Conservation (phyloP, 2,888 invertebrate genomes). For the Nycteola revayana region DNA sequence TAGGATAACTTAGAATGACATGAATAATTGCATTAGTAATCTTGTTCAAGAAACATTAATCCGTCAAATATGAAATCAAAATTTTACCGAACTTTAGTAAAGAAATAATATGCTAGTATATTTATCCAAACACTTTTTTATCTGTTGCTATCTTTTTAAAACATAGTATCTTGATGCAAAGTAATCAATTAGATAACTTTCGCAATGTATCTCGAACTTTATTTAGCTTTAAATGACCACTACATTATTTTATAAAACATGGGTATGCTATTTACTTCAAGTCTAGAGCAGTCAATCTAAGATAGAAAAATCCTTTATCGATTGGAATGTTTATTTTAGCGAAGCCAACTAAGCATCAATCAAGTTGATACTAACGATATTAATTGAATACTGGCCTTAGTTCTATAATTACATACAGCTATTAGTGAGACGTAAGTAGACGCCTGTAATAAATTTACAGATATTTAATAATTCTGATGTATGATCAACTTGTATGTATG, state of each 20-base stretch:
- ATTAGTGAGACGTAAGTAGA: slow-evolving; percentile 37
- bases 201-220: slow-evolving; percentile 12
- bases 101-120: not conserved
- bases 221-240: slow-evolving; percentile 4
- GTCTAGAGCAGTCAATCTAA: slow-evolving; percentile 10
- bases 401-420: slow-evolving; percentile 33
- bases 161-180: slow-evolving; percentile 7
- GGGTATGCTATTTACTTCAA: not conserved
- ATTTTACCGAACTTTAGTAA: too few species aligned
- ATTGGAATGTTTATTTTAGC: slow-evolving; percentile 9
- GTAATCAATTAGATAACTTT: slow-evolving; percentile 12
- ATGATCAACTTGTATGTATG: slow-evolving; percentile 23
- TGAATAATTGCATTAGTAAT: slow-evolving; percentile 43
- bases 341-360: slow-evolving; percentile 16
- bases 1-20: slow-evolving; percentile 54
- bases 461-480: slow-evolving; percentile 44
- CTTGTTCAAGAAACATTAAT: slow-evolving; percentile 25
- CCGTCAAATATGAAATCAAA: slow-evolving; percentile 11
- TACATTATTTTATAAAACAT: slow-evolving; percentile 2
- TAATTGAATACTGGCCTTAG: slow-evolving; percentile 18
- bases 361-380: slow-evolving; percentile 20
- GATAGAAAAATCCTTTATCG: slow-evolving; percentile 1
- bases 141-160: slow-evolving; percentile 13
- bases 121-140: not conserved
- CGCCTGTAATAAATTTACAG: slow-evolving; percentile 37